These are phyloP conservation scores for Trypoxylon attenuatum DNA, from an alignment of 2,888 invertebrate species.

Conservation along the genomic window DNA sequence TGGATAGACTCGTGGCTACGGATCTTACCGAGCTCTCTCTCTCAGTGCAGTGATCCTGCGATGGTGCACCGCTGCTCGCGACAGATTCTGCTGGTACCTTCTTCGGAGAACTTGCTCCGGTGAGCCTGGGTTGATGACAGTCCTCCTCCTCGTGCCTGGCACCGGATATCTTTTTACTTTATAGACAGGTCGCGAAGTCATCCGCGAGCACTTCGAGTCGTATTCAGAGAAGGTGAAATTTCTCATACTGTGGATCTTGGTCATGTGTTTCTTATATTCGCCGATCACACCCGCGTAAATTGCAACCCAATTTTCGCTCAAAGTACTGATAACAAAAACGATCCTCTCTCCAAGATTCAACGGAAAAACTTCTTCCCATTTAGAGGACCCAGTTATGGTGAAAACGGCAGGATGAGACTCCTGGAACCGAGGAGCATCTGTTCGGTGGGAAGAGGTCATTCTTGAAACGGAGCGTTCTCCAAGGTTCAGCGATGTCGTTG, in stretches of 20 bases:
- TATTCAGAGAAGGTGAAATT: neutral
- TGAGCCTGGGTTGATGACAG: neutral
- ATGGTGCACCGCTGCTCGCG: slow-evolving; percentile 12
- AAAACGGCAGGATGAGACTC: slow-evolving; percentile 41
- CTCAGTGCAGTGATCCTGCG: slow-evolving; percentile 41
- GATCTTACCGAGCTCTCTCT: slow-evolving; percentile 26
- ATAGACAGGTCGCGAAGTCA: neutral
- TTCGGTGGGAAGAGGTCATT: slow-evolving; percentile 30
- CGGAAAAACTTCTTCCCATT: too few species aligned
- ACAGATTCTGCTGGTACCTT: slow-evolving; percentile 27
- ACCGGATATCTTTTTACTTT: neutral
- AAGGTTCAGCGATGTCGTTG: slow-evolving; percentile 53
- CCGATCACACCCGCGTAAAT: too few species aligned
- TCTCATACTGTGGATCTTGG: too few species aligned
- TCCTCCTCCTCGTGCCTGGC: neutral
- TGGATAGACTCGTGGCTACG: slow-evolving; percentile 39
- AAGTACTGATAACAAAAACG: too few species aligned
- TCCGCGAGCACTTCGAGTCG: neutral
- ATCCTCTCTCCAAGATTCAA: too few species aligned
- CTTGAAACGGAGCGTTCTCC: slow-evolving; percentile 16
- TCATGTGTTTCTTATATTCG: too few species aligned
- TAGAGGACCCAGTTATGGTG: slow-evolving; percentile 9
- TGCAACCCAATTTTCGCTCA: too few species aligned
- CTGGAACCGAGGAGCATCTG: slow-evolving; percentile 16
- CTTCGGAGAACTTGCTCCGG: slow-evolving; percentile 8